These are phyloP conservation scores for Leptopilina clavipes DNA, from an alignment of 1,140 invertebrate genomes.

Conservation along the genomic window DNA sequence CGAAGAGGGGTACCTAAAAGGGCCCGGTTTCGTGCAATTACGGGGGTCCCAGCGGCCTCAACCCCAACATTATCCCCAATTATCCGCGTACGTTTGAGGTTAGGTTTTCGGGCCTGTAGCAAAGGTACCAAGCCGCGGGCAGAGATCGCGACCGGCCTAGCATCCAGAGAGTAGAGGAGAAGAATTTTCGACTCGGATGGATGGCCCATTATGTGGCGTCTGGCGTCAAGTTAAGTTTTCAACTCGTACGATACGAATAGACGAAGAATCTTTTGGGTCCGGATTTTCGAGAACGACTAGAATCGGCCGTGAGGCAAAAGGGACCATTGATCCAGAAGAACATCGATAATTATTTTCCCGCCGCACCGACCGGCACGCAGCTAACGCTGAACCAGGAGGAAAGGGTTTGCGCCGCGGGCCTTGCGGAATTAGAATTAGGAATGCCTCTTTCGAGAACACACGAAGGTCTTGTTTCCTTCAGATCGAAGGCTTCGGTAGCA, in stretches of 20 bases:
- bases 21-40: constrained; percentile 69
- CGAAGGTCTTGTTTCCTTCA: constrained; percentile 8
- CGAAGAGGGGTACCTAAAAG: constrained; percentile 58
- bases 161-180: constrained; percentile 19
- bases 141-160: constrained; percentile 48
- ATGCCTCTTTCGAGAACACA: constrained; percentile 4
- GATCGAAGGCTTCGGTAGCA: constrained; percentile 2
- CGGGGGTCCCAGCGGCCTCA: constrained; percentile 57
- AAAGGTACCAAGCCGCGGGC: constrained; percentile 51
- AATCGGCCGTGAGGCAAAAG: constrained; percentile 8
- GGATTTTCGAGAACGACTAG: too few relatives aligned
- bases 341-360: constrained; percentile 19
- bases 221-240: constrained; percentile 45
- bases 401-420: not conserved
- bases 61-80: constrained; percentile 72
- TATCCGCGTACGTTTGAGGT: constrained; percentile 70
- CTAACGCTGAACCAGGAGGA: not conserved
- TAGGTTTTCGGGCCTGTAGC: constrained; percentile 65
- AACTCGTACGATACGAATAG: constrained; percentile 26
- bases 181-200: constrained; percentile 35
- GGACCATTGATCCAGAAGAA: constrained; percentile 16
- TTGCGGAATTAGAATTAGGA: constrained; percentile 15
- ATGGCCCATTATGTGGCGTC: constrained; percentile 65
- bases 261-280: constrained; percentile 8
- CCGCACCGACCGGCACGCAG: not conserved